Evolutionary conservation across 2,797 vertebrate species (phyloP).

Genomic region (Manis javanica): DNA sequence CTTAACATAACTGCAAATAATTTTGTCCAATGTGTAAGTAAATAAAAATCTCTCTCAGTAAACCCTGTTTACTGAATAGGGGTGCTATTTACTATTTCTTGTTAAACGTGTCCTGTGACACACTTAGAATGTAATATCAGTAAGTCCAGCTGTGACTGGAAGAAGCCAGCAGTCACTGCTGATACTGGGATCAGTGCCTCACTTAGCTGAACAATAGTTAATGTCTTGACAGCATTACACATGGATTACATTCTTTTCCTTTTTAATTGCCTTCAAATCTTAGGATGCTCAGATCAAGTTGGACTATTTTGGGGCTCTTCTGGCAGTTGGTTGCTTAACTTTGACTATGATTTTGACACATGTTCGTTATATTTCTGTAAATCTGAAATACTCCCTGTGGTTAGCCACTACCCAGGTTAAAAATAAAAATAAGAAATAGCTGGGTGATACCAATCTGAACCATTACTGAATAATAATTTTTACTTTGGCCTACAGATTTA

Average conservation of each 20-base stretch:
- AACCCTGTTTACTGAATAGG: slow-evolving; percentile 28
- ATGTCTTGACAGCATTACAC: background rate
- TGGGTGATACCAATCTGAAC: background rate
- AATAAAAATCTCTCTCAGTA: background rate
- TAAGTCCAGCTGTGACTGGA: background rate
- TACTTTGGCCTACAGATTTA: slow-evolving; percentile 28
- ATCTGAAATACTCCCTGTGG: background rate
- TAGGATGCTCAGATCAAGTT: background rate
- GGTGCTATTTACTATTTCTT: slow-evolving; percentile 34
- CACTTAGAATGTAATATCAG: slow-evolving; percentile 37
- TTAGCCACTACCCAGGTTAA: slow-evolving; percentile 9
- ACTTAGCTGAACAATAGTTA: background rate
- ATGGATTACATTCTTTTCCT: slow-evolving; percentile 1
- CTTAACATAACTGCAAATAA: slow-evolving; percentile 47
- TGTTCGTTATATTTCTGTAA: slow-evolving; percentile 38
- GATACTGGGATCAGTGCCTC: background rate
- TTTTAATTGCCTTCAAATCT: slow-evolving; percentile 36
- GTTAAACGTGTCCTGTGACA: background rate
- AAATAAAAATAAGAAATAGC: slow-evolving; percentile 61
- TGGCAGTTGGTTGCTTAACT: background rate
- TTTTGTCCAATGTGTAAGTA: slow-evolving; percentile 40
- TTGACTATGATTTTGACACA: background rate
- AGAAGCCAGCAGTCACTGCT: slow-evolving; percentile 12
- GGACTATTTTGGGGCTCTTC: background rate
- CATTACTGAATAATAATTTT: slow-evolving; percentile 42